Evolutionary conservation across 1,140 invertebrate genomes (phyloP), one percentile per base, ranked within the genome.

Genomic region (Pogonomyrmex barbatus): DNA sequence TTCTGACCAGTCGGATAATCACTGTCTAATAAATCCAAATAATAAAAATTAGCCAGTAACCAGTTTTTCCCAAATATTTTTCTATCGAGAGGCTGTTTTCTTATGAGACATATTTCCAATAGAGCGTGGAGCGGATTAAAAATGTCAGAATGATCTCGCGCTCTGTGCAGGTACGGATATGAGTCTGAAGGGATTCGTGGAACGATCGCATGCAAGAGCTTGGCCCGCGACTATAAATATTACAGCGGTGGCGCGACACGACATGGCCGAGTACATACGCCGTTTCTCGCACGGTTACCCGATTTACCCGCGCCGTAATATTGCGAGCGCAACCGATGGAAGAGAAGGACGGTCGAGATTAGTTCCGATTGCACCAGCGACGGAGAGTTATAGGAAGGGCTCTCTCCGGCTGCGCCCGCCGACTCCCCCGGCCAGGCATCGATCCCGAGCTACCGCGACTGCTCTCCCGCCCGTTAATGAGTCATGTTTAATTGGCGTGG

Each of bases 401-500:
- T 91, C 54, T 8, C 73, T 24, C n/a, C 47, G 62, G 33, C 39
- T 63, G 45, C 36, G 12, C 10, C 10, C 79, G 42, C 30, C 42
- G 52, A 14, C 65, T 50, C 52, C 39, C 76, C 63, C 87, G 88
- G 90, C 90, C 89, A 92, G 90, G 89, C 93, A 94, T 94, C 93
- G 93, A 94, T 94, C 81, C 92, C 89, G 86, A 87, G 81, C 91
- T 92, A 91, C 92, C 90, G 24, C 24, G 92, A 75, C 54, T 75
- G 54, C 56, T 73, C 68, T n/a, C 92, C 92, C 91, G 92, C 91
- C 94, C 93, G 94, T 95, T 95, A 95, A 95, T 95, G 94, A 95
- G 94, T 95, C 94, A 95, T 95, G 94, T 95, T 95, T 95, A 95
- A 95, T 95, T 95, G 94, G 94, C 94, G 94, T 95, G 94, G 94